A percentile compares a stretch with the other conserved stretches of the same genome.
Evolutionary conservation across 2,797 vertebrate genomes (phyloP).

Genomic region (Anabas testudineus): DNA sequence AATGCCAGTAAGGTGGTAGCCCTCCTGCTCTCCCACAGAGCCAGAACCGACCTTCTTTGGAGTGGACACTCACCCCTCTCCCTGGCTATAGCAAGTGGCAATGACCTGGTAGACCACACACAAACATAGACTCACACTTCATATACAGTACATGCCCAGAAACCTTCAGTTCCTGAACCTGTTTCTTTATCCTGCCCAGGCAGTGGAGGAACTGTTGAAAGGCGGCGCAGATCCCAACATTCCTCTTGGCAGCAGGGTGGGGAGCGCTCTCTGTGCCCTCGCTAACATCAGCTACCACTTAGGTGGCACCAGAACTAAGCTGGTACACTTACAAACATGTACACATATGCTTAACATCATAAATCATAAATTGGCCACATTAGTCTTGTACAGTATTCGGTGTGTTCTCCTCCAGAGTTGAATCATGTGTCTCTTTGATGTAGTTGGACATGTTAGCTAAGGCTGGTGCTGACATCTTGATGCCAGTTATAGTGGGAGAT

Average conservation of each 20-base stretch:
- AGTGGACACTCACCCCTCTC: conserved; percentile 92
- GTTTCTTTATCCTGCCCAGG: conserved; percentile 68
- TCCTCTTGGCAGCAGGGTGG: conserved; percentile 77
- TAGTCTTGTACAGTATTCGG: too few species aligned
- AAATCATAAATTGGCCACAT: too few species aligned
- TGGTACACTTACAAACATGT: conserved; percentile 78
- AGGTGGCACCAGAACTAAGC: conserved; percentile 70
- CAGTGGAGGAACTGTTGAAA: conserved; percentile 86
- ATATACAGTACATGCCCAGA: neutral
- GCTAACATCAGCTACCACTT: conserved; percentile 82
- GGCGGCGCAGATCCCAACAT: conserved; percentile 88
- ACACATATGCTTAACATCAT: neutral
- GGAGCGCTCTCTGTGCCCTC: conserved; percentile 86
- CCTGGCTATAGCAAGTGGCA: conserved; percentile 89
- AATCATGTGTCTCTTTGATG: conserved; percentile 19
- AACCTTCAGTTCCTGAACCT: neutral
- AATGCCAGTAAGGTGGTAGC: conserved; percentile 81
- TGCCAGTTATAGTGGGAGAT: conserved; percentile 80
- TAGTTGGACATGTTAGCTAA: conserved; percentile 85
- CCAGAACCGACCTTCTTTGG: conserved; percentile 87
- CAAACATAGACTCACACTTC: neutral
- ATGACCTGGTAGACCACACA: conserved; percentile 82
- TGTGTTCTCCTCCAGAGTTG: neutral
- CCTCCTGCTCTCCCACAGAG: conserved; percentile 85
- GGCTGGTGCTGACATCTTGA: conserved; percentile 85